Percentiles rank a stretch among this genome's conserved stretches.
Evolutionary conservation across 2,888 invertebrate genomes (phyloP).

Genomic region (Meghimatium bilineatum): DNA sequence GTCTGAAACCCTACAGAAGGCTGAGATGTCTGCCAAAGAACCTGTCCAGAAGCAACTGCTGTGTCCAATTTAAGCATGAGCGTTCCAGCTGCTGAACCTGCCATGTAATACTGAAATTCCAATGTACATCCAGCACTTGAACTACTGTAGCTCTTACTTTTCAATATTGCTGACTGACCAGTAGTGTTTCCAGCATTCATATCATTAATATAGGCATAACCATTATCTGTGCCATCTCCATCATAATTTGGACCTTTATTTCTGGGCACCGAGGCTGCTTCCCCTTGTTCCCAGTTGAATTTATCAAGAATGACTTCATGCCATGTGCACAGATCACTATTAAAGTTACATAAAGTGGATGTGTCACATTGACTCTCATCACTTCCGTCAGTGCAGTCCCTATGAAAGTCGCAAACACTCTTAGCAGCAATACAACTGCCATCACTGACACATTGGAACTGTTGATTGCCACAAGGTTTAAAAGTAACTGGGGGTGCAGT

Average conservation of each 20-base stretch:
- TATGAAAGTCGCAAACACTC: constrained; percentile 58
- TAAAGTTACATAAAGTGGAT: constrained; percentile 65
- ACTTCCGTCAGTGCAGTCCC: constrained; percentile 55
- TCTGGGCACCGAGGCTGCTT: constrained; percentile 3
- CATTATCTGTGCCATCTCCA: constrained; percentile 62
- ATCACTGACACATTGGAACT: constrained; percentile 53
- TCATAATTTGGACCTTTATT: constrained; percentile 58
- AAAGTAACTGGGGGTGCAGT: constrained; percentile 51
- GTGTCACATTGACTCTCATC: constrained; percentile 62
- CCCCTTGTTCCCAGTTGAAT: constrained; percentile 67
- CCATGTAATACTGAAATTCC: constrained; percentile 67
- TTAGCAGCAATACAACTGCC: constrained; percentile 59
- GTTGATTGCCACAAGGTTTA: constrained; percentile 27
- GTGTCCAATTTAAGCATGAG: constrained; percentile 53
- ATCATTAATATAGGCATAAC: constrained; percentile 67
- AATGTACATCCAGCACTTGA: constrained; percentile 65
- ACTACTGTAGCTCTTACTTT: constrained; percentile 59
- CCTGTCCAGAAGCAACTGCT: no score
- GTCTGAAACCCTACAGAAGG: constrained; percentile 61
- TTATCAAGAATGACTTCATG: constrained; percentile 58
- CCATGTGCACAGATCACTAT: constrained; percentile 69
- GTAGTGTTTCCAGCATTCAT: constrained; percentile 54
- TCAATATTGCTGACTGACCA: constrained; percentile 58
- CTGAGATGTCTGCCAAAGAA: constrained; percentile 40
- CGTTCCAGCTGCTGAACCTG: constrained; percentile 58